Evolutionary conservation across 2,797 vertebrate species (phyloP).

Genomic region (Tragopan temminckii): DNA sequence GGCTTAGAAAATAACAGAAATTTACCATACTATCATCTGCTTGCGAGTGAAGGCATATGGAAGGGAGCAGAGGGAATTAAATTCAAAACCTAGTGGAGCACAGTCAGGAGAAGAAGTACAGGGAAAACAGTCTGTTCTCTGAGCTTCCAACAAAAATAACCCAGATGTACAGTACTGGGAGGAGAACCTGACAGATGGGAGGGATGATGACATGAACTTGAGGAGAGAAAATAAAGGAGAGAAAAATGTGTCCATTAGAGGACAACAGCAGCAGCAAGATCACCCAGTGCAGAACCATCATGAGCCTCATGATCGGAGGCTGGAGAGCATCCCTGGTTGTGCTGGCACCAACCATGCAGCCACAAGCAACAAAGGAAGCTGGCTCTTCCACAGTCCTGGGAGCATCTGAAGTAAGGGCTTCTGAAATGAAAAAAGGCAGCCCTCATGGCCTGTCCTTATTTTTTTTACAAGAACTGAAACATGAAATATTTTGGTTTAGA

Average conservation of each 20-base stretch:
- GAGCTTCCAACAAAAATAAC: neutral
- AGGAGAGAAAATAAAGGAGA: neutral
- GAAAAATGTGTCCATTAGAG: neutral
- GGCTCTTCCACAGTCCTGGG: neutral
- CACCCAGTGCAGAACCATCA: neutral
- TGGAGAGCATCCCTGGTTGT: neutral
- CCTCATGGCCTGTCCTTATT: neutral
- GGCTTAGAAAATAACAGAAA: neutral
- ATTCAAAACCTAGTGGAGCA: neutral
- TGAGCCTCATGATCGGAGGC: neutral
- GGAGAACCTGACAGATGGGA: neutral
- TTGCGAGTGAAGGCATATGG: neutral
- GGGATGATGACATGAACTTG: neutral
- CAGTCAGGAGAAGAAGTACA: neutral
- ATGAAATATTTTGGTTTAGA: neutral
- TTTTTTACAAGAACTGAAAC: neutral
- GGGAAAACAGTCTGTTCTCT: neutral
- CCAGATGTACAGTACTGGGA: neutral
- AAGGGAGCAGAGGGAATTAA: neutral
- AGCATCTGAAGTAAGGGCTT: neutral
- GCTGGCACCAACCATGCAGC: neutral
- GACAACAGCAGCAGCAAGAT: neutral
- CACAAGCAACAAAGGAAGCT: neutral
- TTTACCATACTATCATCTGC: neutral
- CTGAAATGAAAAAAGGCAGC: neutral